Base-by-base conservation (phyloP, 2,113 vertebrate species). In the Stomatorhinus ivindoensis region DNA sequence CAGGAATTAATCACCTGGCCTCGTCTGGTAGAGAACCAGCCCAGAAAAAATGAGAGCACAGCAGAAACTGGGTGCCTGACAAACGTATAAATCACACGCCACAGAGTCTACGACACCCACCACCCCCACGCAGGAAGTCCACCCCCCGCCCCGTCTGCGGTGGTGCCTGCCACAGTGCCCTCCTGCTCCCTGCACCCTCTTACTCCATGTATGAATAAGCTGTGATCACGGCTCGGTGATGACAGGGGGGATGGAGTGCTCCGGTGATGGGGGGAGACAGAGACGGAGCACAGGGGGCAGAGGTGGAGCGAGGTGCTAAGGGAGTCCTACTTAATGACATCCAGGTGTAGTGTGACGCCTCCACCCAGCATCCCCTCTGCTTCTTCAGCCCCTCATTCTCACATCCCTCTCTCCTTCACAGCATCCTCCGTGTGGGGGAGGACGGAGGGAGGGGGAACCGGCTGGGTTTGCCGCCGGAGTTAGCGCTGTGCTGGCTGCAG, bases 361-460 rank as follows among this genome's bases (percentile, higher is more conserved):
- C 93, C 91, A 27, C n/a, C 84, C 84, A 35, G 47, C 27, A 55
- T 95, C 95, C 1, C 94, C 84, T 90, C 92, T 94, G 92, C 95
- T 94, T 93, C 94, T 90, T 89, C 90, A 69, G 9, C 27, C 65
- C 21, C 55, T 94, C 50, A 61, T 86, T 87, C 92, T 91, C 90
- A 95, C 96, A 96, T 97, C 95, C 94, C 95, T 96, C 96, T 96
- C 96, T 92, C 93, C 89, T 93, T 93, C 91, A 91, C 92, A 92
- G 95, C 91, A 92, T 94, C 91, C 94, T 95, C 92, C 89, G 93
- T 93, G 92, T 93, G 92, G 93, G 93, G 86, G 94, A 92, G 92
- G 89, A 92, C 93, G 92, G 92, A 92, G 93, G 92, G 61, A 92
- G 89, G 92, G 93, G 93, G 95, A 93, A 93, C 91, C 0, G 95